Base-by-base conservation (phyloP, 1,140 invertebrate genomes). In the Conopomorpha cramerella region DNA sequence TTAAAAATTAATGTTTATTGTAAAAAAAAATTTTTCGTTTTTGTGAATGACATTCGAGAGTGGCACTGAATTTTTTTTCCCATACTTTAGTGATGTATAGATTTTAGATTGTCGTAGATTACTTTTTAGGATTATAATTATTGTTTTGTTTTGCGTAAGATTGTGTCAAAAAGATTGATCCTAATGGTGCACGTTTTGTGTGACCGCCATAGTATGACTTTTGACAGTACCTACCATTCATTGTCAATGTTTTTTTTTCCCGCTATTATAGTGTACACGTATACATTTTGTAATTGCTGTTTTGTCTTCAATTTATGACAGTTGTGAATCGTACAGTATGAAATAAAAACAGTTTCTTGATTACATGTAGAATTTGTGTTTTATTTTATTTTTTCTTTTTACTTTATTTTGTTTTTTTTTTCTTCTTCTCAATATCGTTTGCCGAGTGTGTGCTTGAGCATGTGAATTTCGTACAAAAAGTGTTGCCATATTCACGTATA, bases 311-410 rank as follows among this genome's bases (percentile, higher is more conserved):
- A n/a, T n/a, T n/a, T n/a, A 36, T 45, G 38, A 45, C 46, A 51
- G 55, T 55, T 60, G 49, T 54, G 47, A 56, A 46, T 46, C 54
- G 53, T 60, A 60, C 56, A 54, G 52, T n/a, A n/a, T n/a, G 46
- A 49, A 60, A 60, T 55, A 53, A 59, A 59, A 37, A 49, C 46
- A 49, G 31, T 43, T 41, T 43, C 45, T 31, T 51, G 43, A 46
- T 46, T 43, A 40, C 46, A 55, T 51, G 53, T 23, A 39, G 39
- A 29, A 46, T 50, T 44, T 49, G 51, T 49, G 53, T 63, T 63
- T 63, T 48, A 57, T 59, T 63, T 50, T 46, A 37, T 28, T 49
- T 51, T 48, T 19, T 32, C 30, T 19, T 23, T 23, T 23, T 23
- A 23, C 19, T 23, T 23, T 23, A 23, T 6, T 23, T 23, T n/a